A percentile compares a stretch with the other conserved stretches of the same genome.
phyloP scores from a whole-genome alignment of 1,140 invertebrate species.

The Phthorimaea operculella region DNA sequence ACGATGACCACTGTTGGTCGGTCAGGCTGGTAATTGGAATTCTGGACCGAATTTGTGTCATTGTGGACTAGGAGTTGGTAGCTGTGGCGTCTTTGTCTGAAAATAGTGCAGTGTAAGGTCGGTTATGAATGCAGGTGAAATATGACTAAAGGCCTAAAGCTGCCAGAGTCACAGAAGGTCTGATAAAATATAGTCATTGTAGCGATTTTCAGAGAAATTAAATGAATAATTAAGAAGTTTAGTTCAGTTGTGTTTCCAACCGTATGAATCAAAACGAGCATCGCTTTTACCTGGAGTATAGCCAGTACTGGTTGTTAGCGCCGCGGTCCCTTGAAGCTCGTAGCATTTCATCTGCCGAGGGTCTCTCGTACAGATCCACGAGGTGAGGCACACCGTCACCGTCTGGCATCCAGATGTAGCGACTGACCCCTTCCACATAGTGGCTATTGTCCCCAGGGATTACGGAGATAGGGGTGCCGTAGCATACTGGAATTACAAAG shows the following conservation, averaged over 20 bases:
- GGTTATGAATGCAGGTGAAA: too few relatives aligned
- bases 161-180: too few relatives aligned
- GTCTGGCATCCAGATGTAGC: constrained; percentile 51
- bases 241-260: too few relatives aligned
- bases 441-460: constrained; percentile 46
- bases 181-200: too few relatives aligned
- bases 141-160: too few relatives aligned
- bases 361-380: constrained; percentile 36
- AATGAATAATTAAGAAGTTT: too few relatives aligned
- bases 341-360: constrained; percentile 20
- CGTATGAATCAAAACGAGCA: too few relatives aligned
- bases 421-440: constrained; percentile 46
- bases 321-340: constrained; percentile 27
- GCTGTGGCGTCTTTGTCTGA: constrained; percentile 23
- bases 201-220: too few relatives aligned
- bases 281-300: constrained; percentile 37
- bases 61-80: constrained; percentile 23
- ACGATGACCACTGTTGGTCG: constrained; percentile 30
- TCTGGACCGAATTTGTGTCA: constrained; percentile 21
- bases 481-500: constrained; percentile 34
- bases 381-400: constrained; percentile 30
- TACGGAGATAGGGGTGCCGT: constrained; percentile 20
- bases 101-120: too few relatives aligned
- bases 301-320: constrained; percentile 41
- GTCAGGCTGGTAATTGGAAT: constrained; percentile 26